Evolutionary conservation across 2,888 invertebrate species (phyloP), one percentile per base, ranked within the genome.

Genomic region (Sympetrum striolatum): DNA sequence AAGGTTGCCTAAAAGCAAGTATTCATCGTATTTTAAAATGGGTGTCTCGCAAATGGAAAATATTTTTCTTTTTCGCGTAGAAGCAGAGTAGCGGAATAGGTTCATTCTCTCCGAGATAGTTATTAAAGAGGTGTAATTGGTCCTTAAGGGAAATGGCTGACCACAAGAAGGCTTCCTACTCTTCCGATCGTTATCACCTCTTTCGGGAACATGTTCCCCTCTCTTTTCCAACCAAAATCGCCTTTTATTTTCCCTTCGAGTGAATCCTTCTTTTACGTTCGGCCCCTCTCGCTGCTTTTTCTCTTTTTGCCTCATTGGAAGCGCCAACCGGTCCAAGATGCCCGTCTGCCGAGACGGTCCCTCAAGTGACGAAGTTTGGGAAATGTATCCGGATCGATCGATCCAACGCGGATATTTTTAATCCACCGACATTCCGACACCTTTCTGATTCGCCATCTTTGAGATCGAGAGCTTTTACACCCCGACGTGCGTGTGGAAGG

Each of bases 241-340:
- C 15, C n/a, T 5, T 64, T 64, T 64, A n/a, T 64, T 64, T 60
- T n/a, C 60, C 64, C n/a, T 25, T n/a, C 64, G 25, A 22, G n/a
- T 22, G 64, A 4, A n/a, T 64, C 25, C 5, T 22, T 64, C 22
- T 64, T 64, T 64, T 64, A n/a, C 64, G 4, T n/a, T 64, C 4
- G n/a, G 64, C 64, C n/a, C 64, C 64, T n/a, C 64, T 64, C 64
- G 22, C 6, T 60, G 8, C 60, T 2, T 60, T 2, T 8, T 60
- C 22, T 60, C 25, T 64, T 64, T 64, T 64, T 64, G 1, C 22
- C 64, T 64, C 64, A 64, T 64, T 64, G 22, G 64, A 81, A 48
- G n/a, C 25, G 25, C 53, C 81, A 81, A 81, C 81, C 81, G 81
- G 81, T 81, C 53, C 81, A 48, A 53, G 53, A 81, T 25, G 53